Percentiles rank a stretch among this genome's conserved stretches.
These are phyloP conservation scores for Cremastinae sp. DNA, from an alignment of 2,888 invertebrate species.

Conservation along the genomic window DNA sequence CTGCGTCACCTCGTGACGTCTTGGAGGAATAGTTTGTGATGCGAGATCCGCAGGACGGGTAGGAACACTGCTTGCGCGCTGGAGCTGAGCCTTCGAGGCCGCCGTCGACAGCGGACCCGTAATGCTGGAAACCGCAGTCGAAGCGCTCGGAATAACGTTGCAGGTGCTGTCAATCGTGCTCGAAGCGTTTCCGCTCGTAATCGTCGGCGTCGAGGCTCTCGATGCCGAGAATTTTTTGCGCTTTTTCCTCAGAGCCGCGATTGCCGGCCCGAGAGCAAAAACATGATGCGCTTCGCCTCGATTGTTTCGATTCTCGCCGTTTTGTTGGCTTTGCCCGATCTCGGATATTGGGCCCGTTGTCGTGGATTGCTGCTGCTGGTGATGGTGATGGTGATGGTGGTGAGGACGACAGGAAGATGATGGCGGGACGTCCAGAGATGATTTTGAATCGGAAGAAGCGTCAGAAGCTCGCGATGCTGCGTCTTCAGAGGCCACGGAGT, in stretches of 20 bases:
- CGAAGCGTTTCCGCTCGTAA: constrained; percentile 79
- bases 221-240: constrained; percentile 92
- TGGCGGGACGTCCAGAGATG: constrained; percentile 82
- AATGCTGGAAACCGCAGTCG: constrained; percentile 31
- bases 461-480: constrained; percentile 84
- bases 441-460: constrained; percentile 87
- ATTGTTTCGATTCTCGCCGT: constrained; percentile 48
- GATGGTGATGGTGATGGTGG: constrained; percentile 65
- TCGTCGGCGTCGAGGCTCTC: constrained; percentile 84
- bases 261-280: constrained; percentile 80
- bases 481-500: constrained; percentile 85
- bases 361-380: constrained; percentile 60
- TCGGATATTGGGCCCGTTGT: constrained; percentile 63
- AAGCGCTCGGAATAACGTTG: neutral
- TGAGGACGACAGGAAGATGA: constrained; percentile 72
- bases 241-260: constrained; percentile 89
- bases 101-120: constrained; percentile 18
- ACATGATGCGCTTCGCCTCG: constrained; percentile 75
- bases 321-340: constrained; percentile 46
- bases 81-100: constrained; percentile 81
- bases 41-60: constrained; percentile 81
- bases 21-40: constrained; percentile 77
- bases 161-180: constrained; percentile 68
- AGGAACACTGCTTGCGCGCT: constrained; percentile 88
- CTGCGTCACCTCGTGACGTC: constrained; percentile 84